Evolutionary conservation across 2,797 vertebrate species (phyloP).

Genomic region (Strix occidentalis): DNA sequence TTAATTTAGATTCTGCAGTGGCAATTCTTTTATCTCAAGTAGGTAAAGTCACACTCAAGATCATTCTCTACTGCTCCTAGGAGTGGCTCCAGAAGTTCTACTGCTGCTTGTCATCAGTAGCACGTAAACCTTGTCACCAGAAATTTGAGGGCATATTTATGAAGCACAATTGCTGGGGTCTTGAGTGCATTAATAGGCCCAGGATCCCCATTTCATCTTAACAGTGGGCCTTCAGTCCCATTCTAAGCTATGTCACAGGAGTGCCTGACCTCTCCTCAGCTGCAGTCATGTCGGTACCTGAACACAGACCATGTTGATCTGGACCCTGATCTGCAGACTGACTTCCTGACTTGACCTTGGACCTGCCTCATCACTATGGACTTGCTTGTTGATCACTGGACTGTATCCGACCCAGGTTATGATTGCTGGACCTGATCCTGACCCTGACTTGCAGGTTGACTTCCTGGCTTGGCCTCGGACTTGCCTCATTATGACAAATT

Average conservation of each 20-base stretch:
- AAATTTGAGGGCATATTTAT: background rate
- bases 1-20: background rate
- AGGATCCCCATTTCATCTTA: background rate
- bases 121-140: background rate
- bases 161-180: background rate
- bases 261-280: background rate
- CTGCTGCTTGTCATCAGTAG: background rate
- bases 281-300: background rate
- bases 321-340: background rate
- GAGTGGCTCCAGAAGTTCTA: background rate
- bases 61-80: background rate
- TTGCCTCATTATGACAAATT: background rate
- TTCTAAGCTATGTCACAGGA: background rate
- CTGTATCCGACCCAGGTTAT: background rate
- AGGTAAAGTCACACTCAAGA: background rate
- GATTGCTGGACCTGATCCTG: background rate
- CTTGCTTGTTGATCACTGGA: background rate
- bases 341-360: background rate
- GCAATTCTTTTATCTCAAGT: background rate
- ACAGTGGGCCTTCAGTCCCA: background rate
- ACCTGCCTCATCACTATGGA: background rate
- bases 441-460: background rate
- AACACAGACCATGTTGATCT: fast-evolving
- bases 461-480: background rate
- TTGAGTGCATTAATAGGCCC: background rate